phyloP scores from a whole-genome alignment of 2,113 vertebrate genomes.

The Semicossyphus pulcher region DNA sequence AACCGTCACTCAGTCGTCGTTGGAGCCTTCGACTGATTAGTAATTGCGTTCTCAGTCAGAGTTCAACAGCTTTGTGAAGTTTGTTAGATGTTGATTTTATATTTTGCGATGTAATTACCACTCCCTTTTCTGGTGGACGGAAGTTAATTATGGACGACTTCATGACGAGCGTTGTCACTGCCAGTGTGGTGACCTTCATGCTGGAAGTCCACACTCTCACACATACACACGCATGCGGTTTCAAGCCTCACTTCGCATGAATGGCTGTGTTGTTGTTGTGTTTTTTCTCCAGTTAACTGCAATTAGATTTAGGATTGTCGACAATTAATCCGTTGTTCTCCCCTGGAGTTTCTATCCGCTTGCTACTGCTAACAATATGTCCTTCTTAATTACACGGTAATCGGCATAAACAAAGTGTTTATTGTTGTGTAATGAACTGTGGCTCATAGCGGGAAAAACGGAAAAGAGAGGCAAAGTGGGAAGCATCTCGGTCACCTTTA shows the following conservation, averaged over 20 bases:
- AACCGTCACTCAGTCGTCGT: slow-evolving; percentile 10
- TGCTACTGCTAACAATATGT: slow-evolving; percentile 59
- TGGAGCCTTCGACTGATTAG: slow-evolving; percentile 18
- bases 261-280: slow-evolving; percentile 22
- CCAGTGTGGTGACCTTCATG: slow-evolving; percentile 53
- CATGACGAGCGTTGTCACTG: slow-evolving; percentile 7
- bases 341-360: slow-evolving; percentile 53
- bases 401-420: slow-evolving; percentile 64
- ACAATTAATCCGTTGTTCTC: slow-evolving; percentile 62
- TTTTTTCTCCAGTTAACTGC: slow-evolving; percentile 55
- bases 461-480: slow-evolving; percentile 1
- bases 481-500: slow-evolving; percentile 36
- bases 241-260: slow-evolving; percentile 33
- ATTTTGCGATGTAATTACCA: slow-evolving; percentile 30
- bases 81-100: slow-evolving; percentile 2
- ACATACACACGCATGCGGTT: neutral
- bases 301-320: slow-evolving; percentile 65
- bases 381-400: slow-evolving; percentile 71
- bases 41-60: slow-evolving; percentile 16
- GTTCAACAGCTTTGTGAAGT: slow-evolving; percentile 34
- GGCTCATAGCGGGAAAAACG: slow-evolving; percentile 13
- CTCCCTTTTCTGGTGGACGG: slow-evolving; percentile 1
- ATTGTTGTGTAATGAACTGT: slow-evolving; percentile 70
- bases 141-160: slow-evolving; percentile 37
- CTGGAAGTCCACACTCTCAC: neutral